Conservation (phyloP, 2,797 vertebrate species). For the Tinamus major region DNA sequence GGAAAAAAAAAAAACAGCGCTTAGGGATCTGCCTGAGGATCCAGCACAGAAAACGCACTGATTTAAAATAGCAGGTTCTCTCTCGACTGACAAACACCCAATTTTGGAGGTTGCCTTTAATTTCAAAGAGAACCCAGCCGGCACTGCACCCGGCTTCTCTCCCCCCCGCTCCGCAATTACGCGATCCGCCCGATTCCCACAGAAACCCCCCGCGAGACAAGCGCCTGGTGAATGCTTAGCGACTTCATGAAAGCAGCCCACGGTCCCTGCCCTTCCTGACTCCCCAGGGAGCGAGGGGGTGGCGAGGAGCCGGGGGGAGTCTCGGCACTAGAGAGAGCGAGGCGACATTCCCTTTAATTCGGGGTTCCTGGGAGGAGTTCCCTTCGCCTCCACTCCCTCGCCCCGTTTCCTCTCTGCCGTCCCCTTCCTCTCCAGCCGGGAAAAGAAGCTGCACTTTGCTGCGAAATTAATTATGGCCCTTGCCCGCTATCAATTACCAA, state of each 20-base stretch:
- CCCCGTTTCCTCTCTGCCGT: neutral
- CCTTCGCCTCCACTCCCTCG: neutral
- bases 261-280: constrained; percentile 36
- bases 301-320: neutral
- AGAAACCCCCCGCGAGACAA: constrained; percentile 24
- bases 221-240: constrained; percentile 45
- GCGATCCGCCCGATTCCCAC: constrained; percentile 41
- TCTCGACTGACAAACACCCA: neutral
- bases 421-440: constrained; percentile 4
- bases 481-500: constrained; percentile 82
- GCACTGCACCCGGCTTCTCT: neutral
- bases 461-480: constrained; percentile 80
- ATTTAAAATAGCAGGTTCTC: constrained; percentile 51
- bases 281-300: constrained; percentile 27
- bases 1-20: neutral
- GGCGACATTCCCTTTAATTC: constrained; percentile 27
- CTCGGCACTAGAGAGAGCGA: neutral
- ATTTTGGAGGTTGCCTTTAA: constrained; percentile 25
- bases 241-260: constrained; percentile 41
- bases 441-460: constrained; percentile 30
- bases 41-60: constrained; percentile 6
- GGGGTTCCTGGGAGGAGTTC: neutral
- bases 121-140: constrained; percentile 24
- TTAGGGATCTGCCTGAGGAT: neutral
- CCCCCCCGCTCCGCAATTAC: neutral